Base-by-base conservation (phyloP, 2,888 invertebrate species). In the Lasioglossum calceatum region DNA sequence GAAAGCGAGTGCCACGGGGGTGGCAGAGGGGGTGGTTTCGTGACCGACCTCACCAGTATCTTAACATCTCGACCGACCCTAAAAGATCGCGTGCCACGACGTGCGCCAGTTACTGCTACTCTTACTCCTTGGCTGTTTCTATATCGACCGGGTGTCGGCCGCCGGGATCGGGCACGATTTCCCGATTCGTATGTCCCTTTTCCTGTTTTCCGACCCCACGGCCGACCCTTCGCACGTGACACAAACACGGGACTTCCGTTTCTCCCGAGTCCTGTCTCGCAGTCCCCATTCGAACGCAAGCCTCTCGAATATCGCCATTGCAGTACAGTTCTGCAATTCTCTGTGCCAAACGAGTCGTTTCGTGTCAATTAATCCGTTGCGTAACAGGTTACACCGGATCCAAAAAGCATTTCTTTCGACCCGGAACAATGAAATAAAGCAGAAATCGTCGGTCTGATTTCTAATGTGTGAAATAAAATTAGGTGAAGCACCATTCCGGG, bases 21-120 rank as follows among this genome's bases (percentile, higher is more conserved):
- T 72, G 85, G 72, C 75, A 86, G 84, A 87, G 85, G 87, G 87
- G 85, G 84, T 88, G 88, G 92, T 92, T 94, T 94, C 94, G 94
- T 94, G 94, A 94, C 94, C 93, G 81, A 83, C 91, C 91, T 92
- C 90, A 92, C 88, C 92, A 87, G 89, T 94, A 94, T 94, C 94
- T 94, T 92, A 92, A 90, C 92, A 94, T 94, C 94, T 94, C 92
- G 87, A 87, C 74, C 88, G 91, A 91, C 92, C 92, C 92, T 92
- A 93, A 92, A 93, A 93, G 92, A 94, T 94, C 94, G 94, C 94
- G 94, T 94, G 94, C 93, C 88, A 92, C 92, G 90, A 85, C 87
- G 92, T 92, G 94, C 92, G 91, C 94, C 91, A 93, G 93, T 94
- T 92, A 93, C 92, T 90, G 92, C 93, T 93, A 91, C 93, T 91